phyloP scores from a whole-genome alignment of 2,888 invertebrate genomes.

The Cosmia pyralina region DNA sequence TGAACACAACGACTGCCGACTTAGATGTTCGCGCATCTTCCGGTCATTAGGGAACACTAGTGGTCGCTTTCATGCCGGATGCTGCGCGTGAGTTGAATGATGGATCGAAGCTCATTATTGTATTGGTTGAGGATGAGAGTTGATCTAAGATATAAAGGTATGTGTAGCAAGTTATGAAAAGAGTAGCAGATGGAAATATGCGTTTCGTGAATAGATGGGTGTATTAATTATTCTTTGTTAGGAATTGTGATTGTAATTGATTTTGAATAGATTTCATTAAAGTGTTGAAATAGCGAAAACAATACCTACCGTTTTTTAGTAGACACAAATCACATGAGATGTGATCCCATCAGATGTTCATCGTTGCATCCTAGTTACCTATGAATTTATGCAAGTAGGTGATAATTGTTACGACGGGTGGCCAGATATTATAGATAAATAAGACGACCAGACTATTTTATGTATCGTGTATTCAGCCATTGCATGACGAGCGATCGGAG shows the following conservation, averaged over 20 bases:
- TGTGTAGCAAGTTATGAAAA: slow-evolving; percentile 22
- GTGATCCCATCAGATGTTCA: background rate
- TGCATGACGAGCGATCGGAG: too few species aligned
- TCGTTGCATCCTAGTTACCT: background rate
- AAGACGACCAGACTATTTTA: too few species aligned
- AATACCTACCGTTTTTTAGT: too few species aligned
- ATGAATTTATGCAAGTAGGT: background rate
- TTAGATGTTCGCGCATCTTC: slow-evolving; percentile 62
- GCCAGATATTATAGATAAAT: too few species aligned
- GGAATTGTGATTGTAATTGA: background rate
- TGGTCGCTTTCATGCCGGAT: slow-evolving; percentile 57
- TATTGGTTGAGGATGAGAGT: slow-evolving; percentile 39
- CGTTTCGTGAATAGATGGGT: background rate
- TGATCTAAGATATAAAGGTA: slow-evolving; percentile 1
- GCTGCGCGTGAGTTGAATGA: slow-evolving; percentile 52
- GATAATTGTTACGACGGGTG: too few species aligned
- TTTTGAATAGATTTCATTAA: background rate
- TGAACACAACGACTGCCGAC: slow-evolving; percentile 52
- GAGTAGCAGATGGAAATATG: background rate
- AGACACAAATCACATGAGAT: too few species aligned
- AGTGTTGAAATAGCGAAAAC: background rate
- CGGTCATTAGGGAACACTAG: slow-evolving; percentile 63
- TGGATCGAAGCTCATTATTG: slow-evolving; percentile 53
- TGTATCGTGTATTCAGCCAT: too few species aligned
- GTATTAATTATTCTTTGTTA: background rate